A percentile compares a stretch with the other conserved stretches of the same genome.
phyloP scores from a whole-genome alignment of 2,113 vertebrate genomes.

The Parus major region DNA sequence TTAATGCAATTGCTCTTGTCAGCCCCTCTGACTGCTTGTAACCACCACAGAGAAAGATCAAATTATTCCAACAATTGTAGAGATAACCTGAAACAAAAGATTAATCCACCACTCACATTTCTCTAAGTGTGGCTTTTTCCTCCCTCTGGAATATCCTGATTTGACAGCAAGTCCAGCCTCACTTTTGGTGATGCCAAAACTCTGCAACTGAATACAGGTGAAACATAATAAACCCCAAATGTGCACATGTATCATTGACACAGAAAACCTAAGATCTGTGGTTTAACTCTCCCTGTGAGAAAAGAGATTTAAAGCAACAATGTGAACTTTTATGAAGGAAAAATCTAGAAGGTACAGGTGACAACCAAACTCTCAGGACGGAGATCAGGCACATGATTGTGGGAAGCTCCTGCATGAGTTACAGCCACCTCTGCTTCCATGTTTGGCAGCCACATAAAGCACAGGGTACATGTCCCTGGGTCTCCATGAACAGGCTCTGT shows the following conservation, averaged over 20 bases:
- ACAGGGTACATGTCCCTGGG: fast-evolving
- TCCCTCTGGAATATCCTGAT: not conserved
- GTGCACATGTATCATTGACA: not conserved
- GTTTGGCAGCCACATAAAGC: not conserved
- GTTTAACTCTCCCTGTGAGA: not conserved
- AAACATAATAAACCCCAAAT: not conserved
- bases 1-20: not conserved
- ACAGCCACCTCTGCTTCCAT: not conserved
- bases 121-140: not conserved
- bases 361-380: not conserved
- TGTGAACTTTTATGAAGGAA: not conserved
- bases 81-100: not conserved
- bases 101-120: not conserved
- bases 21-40: not conserved
- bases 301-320: not conserved
- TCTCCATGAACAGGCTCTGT: not conserved
- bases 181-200: not conserved
- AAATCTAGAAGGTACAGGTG: not conserved
- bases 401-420: not conserved
- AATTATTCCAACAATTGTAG: not conserved
- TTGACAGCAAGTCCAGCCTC: not conserved
- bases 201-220: not conserved
- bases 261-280: not conserved
- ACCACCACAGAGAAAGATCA: not conserved
- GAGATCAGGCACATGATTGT: not conserved